These are phyloP conservation scores for Aplysina aerophoba DNA, from an alignment of 37 sponge, comb jelly and placozoan species.

Conservation along the genomic window DNA sequence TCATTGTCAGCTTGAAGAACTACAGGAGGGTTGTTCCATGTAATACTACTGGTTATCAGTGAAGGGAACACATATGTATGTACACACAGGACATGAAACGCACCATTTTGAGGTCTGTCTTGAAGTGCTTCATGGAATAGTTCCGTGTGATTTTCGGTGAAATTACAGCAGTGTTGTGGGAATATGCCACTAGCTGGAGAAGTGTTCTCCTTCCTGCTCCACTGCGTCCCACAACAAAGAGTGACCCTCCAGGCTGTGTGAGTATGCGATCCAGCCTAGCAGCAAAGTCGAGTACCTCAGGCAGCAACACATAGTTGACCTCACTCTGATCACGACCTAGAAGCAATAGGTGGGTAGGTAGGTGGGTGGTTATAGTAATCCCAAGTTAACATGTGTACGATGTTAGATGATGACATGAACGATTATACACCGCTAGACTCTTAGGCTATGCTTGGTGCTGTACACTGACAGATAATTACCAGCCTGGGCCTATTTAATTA, in stretches of 20 bases:
- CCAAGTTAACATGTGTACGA: too few relatives aligned
- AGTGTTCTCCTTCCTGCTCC: slow-evolving; percentile 94
- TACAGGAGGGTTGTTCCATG: too few relatives aligned
- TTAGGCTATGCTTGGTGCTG: too few relatives aligned
- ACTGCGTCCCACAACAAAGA: slow-evolving; percentile 92
- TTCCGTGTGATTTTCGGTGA: slow-evolving; percentile 85
- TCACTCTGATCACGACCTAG: slow-evolving; percentile 76
- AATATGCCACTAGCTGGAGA: slow-evolving; percentile 78
- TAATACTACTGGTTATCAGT: too few relatives aligned
- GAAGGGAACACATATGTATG: too few relatives aligned
- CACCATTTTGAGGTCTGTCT: slow-evolving; percentile 84
- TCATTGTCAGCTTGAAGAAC: too few relatives aligned
- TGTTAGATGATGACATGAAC: too few relatives aligned
- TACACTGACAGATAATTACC: too few relatives aligned
- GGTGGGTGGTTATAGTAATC: too few relatives aligned
- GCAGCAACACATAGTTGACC: slow-evolving; percentile 79
- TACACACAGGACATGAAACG: slow-evolving; percentile 16
- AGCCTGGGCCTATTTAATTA: too few relatives aligned
- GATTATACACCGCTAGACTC: too few relatives aligned
- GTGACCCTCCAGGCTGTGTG: slow-evolving; percentile 88
- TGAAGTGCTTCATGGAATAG: slow-evolving; percentile 90
- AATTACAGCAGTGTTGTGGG: slow-evolving; percentile 78
- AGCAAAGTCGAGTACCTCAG: slow-evolving; percentile 89
- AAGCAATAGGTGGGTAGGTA: not conserved
- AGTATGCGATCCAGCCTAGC: slow-evolving; percentile 89